Evolutionary conservation across 2,797 vertebrate genomes (phyloP).

Genomic region (Tenualosa thibaudeaui): DNA sequence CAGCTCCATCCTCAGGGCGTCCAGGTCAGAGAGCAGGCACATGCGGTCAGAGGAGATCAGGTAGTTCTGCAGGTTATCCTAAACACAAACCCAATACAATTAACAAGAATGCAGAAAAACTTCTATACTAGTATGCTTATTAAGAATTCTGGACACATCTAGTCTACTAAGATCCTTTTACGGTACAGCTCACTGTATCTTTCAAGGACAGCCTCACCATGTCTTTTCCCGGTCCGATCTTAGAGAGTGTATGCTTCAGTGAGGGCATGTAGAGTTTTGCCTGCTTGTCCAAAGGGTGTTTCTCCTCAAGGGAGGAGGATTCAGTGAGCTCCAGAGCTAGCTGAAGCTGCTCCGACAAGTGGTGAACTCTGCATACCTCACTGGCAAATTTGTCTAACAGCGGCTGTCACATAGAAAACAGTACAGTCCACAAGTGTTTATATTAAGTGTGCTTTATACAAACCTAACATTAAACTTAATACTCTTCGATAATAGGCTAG

Average conservation of each 20-base stretch:
- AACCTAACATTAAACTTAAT: not conserved
- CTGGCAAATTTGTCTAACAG: not conserved
- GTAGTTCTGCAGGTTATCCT: slow-evolving; percentile 10
- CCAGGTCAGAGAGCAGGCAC: slow-evolving; percentile 13
- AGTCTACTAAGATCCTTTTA: not conserved
- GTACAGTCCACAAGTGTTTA: not conserved
- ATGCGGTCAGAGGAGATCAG: not conserved
- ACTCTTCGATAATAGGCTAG: not conserved
- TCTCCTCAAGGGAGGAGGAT: not conserved
- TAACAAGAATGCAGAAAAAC: not conserved
- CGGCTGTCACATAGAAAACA: slow-evolving; percentile 2
- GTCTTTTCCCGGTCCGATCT: slow-evolving; percentile 10
- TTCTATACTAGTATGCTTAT: not conserved
- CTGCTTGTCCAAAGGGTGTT: not conserved
- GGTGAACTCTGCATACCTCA: not conserved
- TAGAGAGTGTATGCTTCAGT: not conserved
- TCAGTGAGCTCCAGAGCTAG: not conserved
- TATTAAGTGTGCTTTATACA: not conserved
- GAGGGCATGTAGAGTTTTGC: not conserved
- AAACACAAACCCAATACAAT: not conserved
- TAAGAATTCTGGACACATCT: not conserved
- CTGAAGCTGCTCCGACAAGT: not conserved
- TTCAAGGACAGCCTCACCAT: not conserved
- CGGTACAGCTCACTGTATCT: not conserved
- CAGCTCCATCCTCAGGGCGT: slow-evolving; percentile 1